Percentiles rank a stretch among this genome's conserved stretches.
Conservation (phyloP, 2,888 invertebrate species). For the Poecilus cupreus region DNA sequence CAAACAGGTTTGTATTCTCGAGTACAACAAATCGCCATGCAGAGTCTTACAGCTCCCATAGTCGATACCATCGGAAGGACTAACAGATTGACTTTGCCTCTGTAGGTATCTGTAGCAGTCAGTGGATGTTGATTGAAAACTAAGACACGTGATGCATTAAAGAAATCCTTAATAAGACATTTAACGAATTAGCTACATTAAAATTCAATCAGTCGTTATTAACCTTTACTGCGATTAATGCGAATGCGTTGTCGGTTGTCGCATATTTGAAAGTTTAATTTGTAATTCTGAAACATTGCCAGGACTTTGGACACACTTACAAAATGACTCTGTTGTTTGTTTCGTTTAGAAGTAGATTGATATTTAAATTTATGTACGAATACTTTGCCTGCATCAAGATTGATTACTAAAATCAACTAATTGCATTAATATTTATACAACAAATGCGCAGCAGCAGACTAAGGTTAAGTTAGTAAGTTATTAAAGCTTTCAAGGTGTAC, state of each 20-base stretch:
- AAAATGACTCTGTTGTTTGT: background rate
- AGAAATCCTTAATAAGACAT: constrained; percentile 48
- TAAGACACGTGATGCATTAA: constrained; percentile 31
- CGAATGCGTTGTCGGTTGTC: background rate
- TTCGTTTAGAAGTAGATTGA: background rate
- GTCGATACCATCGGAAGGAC: constrained; percentile 8
- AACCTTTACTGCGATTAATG: constrained; percentile 44
- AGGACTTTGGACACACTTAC: constrained; percentile 1
- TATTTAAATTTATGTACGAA: background rate
- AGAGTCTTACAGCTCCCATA: background rate
- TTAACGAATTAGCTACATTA: constrained; percentile 52
- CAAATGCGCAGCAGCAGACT: too few species aligned
- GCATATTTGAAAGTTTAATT: constrained; percentile 40
- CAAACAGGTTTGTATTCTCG: constrained; percentile 19
- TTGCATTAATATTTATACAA: too few species aligned
- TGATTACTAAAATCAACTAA: too few species aligned
- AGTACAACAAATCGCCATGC: background rate
- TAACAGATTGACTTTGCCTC: background rate
- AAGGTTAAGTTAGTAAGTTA: too few species aligned
- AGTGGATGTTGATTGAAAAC: background rate
- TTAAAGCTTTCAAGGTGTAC: too few species aligned
- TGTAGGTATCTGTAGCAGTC: background rate
- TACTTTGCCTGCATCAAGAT: too few species aligned
- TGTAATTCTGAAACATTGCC: background rate
- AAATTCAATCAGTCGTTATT: constrained; percentile 52